Evolutionary conservation across 2,888 invertebrate genomes (phyloP).

Genomic region (Aphodius granarius): DNA sequence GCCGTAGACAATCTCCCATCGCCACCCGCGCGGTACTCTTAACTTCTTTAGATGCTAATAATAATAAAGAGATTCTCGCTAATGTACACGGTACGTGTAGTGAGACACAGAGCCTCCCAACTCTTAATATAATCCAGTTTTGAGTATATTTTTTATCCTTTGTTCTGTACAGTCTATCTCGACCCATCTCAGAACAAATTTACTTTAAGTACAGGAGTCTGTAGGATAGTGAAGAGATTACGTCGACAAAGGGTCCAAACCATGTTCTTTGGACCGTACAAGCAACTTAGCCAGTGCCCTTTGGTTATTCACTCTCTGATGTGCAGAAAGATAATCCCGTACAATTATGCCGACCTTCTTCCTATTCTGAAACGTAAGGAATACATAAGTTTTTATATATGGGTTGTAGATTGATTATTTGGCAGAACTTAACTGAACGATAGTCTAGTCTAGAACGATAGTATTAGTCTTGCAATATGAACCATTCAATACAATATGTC

Average conservation of each 20-base stretch:
- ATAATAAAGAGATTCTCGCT: conserved; percentile 24
- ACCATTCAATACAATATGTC: too few species aligned
- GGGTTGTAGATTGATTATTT: too few species aligned
- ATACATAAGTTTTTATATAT: too few species aligned
- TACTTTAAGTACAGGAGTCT: background rate
- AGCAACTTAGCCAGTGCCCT: background rate
- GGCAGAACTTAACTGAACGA: too few species aligned
- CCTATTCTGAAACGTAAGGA: too few species aligned
- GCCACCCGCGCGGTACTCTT: conserved; percentile 16
- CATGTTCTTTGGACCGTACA: background rate
- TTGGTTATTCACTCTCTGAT: background rate
- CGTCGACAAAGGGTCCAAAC: background rate
- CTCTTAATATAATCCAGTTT: background rate
- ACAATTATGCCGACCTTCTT: background rate
- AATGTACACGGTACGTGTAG: conserved; percentile 15
- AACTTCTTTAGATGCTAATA: conserved; percentile 26
- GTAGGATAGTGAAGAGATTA: background rate
- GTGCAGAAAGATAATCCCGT: background rate
- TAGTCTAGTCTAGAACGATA: too few species aligned
- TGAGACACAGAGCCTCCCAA: background rate
- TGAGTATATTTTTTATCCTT: background rate
- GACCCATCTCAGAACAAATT: background rate
- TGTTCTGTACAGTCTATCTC: background rate
- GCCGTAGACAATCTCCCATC: background rate
- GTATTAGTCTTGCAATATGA: too few species aligned